Conservation (phyloP, 2,888 invertebrate species). For the Embidobia sp. region DNA sequence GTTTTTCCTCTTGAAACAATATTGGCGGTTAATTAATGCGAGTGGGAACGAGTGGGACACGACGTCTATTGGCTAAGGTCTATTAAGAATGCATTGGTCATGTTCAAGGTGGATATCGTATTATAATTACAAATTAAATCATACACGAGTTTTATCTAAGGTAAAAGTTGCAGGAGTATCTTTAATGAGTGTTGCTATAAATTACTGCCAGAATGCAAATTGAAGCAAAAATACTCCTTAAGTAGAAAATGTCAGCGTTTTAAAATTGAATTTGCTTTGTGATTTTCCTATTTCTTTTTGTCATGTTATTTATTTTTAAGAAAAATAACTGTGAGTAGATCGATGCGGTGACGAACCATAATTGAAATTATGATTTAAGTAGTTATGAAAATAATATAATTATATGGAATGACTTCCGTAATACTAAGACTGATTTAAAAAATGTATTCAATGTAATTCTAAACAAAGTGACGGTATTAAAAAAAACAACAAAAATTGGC, state of each 20-base stretch:
- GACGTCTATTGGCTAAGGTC: slow-evolving; percentile 41
- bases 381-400: too few species aligned
- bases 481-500: too few species aligned
- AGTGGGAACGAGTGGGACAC: slow-evolving; percentile 49
- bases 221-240: slow-evolving; percentile 22
- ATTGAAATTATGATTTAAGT: too few species aligned
- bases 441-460: too few species aligned
- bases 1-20: slow-evolving; percentile 12
- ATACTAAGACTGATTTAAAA: too few species aligned
- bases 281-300: too few species aligned
- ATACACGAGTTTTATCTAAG: slow-evolving; percentile 59
- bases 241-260: slow-evolving; percentile 16
- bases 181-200: slow-evolving; percentile 50
- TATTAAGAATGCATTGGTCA: slow-evolving; percentile 64
- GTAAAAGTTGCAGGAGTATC: slow-evolving; percentile 58
- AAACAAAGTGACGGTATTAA: too few species aligned
- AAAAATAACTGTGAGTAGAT: too few species aligned
- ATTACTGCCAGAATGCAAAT: slow-evolving; percentile 45
- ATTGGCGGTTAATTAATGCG: slow-evolving; percentile 48
- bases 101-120: slow-evolving; percentile 65
- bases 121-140: slow-evolving; percentile 65
- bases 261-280: not conserved
- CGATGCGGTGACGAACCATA: too few species aligned
- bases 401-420: too few species aligned
- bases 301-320: too few species aligned